Conservation (phyloP, 2,888 invertebrate genomes). For the Gari tellinella region DNA sequence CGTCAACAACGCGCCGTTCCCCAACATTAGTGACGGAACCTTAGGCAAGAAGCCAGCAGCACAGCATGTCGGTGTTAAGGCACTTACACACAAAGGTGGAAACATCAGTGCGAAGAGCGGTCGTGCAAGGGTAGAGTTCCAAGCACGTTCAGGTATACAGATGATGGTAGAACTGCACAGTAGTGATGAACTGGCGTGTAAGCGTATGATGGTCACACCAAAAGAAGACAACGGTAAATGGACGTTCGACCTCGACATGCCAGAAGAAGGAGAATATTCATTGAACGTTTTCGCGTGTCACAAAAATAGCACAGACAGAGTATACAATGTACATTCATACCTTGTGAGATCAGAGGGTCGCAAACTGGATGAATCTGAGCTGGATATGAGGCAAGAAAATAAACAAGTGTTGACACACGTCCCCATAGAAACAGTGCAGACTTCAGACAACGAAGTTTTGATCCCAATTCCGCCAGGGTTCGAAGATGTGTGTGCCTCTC, state of each 20-base stretch:
- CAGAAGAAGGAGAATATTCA: slow-evolving; percentile 78
- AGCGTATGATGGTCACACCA: slow-evolving; percentile 65
- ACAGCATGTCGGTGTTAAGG: slow-evolving; percentile 71
- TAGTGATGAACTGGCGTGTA: slow-evolving; percentile 69
- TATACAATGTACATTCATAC: slow-evolving; percentile 77
- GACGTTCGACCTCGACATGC: slow-evolving; percentile 78
- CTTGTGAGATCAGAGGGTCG: slow-evolving; percentile 75
- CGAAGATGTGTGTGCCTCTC: slow-evolving; percentile 72
- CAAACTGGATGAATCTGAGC: slow-evolving; percentile 51
- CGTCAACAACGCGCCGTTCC: slow-evolving; percentile 73
- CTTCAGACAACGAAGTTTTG: slow-evolving; percentile 75
- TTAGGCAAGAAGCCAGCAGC: slow-evolving; percentile 69
- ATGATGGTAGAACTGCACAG: slow-evolving; percentile 79
- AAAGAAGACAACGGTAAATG: slow-evolving; percentile 70
- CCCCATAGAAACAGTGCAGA: slow-evolving; percentile 75
- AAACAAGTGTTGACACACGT: slow-evolving; percentile 63
- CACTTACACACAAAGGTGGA: slow-evolving; percentile 71
- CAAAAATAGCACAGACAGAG: slow-evolving; percentile 67
- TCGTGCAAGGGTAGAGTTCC: slow-evolving; percentile 69
- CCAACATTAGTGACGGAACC: slow-evolving; percentile 75
- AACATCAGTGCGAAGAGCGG: slow-evolving; percentile 71
- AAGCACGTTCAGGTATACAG: slow-evolving; percentile 72
- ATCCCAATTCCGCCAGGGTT: slow-evolving; percentile 75
- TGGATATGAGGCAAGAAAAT: slow-evolving; percentile 51
- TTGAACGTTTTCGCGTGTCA: slow-evolving; percentile 78